Evolutionary conservation across 2,797 vertebrate species (phyloP), one percentile per base, ranked within the genome.

Genomic region (Alosa sapidissima): DNA sequence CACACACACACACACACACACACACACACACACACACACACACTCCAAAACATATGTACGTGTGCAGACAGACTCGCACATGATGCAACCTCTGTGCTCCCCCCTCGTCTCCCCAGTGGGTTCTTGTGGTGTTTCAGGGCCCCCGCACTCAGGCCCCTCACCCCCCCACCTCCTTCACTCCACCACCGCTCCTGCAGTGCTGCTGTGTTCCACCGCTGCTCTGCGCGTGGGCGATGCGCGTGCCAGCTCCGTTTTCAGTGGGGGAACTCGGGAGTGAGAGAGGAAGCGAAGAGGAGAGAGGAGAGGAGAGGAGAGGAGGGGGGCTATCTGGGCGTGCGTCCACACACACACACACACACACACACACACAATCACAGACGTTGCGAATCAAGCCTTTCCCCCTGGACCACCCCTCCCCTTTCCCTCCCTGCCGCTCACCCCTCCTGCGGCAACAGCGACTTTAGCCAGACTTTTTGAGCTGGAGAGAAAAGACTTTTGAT

Each of bases 241-340:
- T 86, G 88, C 90, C 89, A 87, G 84, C 82, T 86, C 90, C 91
- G 86, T 91, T 90, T 85, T 87, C 85, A 11, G 52, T 19, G 55
- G 62, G 81, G 48, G 48, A 45, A 75, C 83, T 89, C 54, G 85
- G 86, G n/a, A 88, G 85, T 54, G 72, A 58, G 84, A 2, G 1
- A 62, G 19, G 36, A 14, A 45, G 82, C 51, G 55, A 48, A 83
- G 1, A 68, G 83, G 49, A 72, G 78, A 55, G 84, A 1, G 2
- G 72, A 36, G 33, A 3, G 49, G 81, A 49, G 58, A 49, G 82
- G 1, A 62, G 83, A 55, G 81, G 83, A 84, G 86, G 75, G 51
- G 81, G 58, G 21, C 41, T 21, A 82, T 89, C 87, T 86, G 89
- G 88, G 89, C 88, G 83, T 47, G 19, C 11, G 14, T 45, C 14